Conservation (phyloP, 2,888 invertebrate genomes). For the Lepidocyrtinus sp. region DNA sequence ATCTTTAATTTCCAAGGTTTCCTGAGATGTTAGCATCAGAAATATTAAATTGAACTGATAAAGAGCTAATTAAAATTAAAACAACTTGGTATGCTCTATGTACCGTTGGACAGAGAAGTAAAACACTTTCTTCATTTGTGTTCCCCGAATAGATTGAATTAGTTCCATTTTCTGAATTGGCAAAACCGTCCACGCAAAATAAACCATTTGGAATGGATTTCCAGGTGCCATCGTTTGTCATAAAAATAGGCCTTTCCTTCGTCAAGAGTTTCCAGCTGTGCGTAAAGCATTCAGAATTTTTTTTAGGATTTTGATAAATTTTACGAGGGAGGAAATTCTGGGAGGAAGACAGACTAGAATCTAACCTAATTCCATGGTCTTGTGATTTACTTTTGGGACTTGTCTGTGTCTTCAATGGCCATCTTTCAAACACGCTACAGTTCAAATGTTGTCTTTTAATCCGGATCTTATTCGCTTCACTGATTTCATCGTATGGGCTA, state of each 20-base stretch:
- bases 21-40: too few relatives aligned
- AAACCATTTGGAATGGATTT: conserved; percentile 39
- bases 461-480: neutral
- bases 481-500: conserved; percentile 11
- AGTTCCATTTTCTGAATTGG: conserved; percentile 49
- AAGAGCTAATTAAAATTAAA: too few relatives aligned
- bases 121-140: conserved; percentile 44
- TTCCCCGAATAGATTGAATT: conserved; percentile 40
- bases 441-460: conserved; percentile 30
- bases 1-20: too few relatives aligned
- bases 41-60: too few relatives aligned
- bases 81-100: too few relatives aligned
- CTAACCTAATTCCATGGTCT: conserved; percentile 9
- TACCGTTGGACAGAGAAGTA: conserved; percentile 56
- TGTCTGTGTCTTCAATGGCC: conserved; percentile 28
- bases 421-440: conserved; percentile 40
- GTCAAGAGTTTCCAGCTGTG: conserved; percentile 36
- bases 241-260: conserved; percentile 31
- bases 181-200: conserved; percentile 59
- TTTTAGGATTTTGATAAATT: too few relatives aligned
- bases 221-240: conserved; percentile 24
- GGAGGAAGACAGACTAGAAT: too few relatives aligned
- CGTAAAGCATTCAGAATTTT: too few relatives aligned
- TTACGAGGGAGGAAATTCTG: too few relatives aligned
- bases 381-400: conserved; percentile 18